Evolutionary conservation across 2,113 vertebrate species (phyloP), one percentile per base, ranked within the genome.

Genomic region (Hemiscyllium ocellatum): DNA sequence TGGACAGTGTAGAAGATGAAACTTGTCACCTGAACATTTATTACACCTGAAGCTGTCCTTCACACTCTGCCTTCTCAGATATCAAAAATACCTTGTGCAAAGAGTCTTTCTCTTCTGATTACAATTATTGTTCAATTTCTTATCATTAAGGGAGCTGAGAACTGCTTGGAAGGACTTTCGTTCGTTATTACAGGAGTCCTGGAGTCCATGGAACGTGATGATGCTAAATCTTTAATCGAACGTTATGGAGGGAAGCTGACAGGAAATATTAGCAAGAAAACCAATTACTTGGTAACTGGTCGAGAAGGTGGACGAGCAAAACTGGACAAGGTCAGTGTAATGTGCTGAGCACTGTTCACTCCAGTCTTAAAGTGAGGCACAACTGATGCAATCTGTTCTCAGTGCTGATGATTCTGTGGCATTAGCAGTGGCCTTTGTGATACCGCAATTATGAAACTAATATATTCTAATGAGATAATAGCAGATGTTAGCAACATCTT

Each of bases 161-260:
- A 99, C 97, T 99, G 99, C 97, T 97, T 99, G 97, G 99, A 99
- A 97, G 99, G 98, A 17, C 97, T 99, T 96, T 98, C 97, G 0
- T 99, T 99, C 96, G 99, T 99, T 42, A 97, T 99, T 97, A 99
- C 99, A 0, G 99, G 99, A 0, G 98, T 99, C 95, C 96, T 99
- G 96, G 99, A 99, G 97, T 99, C 98, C 1, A 98, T 99, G 96
- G 99, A 99, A 96, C 97, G 99, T 66, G 99, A 99, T 0, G 99
- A 99, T 3, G 98, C 98, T 96, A 99, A 99, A 96, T 97, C 98
- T 96, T 97, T 99, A 70, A 98, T 99, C 4, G 99, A 99, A 94
- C 99, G 99, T 17, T 98, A 99, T 0, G 99, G 99, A 12, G 99
- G 99, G 17, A 99, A 99, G 96, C 99, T 99, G 20, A 99, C 99